Evolutionary conservation across 2,888 invertebrate genomes (phyloP).

Genomic region (Chrysolina oricalcia): DNA sequence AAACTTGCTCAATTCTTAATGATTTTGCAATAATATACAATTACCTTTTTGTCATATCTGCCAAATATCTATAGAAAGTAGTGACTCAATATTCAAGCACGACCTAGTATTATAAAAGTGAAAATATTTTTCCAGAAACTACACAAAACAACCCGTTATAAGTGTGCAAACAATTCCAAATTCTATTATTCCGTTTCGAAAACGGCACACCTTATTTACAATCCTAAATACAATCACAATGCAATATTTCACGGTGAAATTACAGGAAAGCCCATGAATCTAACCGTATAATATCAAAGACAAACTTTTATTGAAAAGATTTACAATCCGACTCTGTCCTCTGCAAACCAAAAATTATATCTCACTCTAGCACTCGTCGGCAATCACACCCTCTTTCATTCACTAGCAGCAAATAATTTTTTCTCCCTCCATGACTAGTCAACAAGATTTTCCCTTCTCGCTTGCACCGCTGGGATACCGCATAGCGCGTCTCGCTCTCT

Average conservation of each 20-base stretch:
- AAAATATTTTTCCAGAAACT: conserved; percentile 33
- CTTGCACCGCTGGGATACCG: conserved; percentile 37
- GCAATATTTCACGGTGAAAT: conserved; percentile 46
- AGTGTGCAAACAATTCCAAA: conserved; percentile 42
- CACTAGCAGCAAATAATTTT: conserved; percentile 67
- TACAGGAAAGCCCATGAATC: conserved; percentile 41
- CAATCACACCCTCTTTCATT: conserved; percentile 64
- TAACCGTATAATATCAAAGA: conserved; percentile 40
- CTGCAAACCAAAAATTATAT: conserved; percentile 51
- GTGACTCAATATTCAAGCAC: neutral
- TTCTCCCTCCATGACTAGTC: conserved; percentile 65
- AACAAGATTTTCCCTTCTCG: conserved; percentile 60
- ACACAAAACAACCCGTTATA: conserved; percentile 36
- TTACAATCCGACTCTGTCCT: conserved; percentile 61
- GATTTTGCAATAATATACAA: no score
- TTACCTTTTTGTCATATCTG: no score
- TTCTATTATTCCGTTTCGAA: conserved; percentile 37
- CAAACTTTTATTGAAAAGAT: conserved; percentile 45
- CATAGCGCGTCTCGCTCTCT: conserved; percentile 53
- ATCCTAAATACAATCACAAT: conserved; percentile 41
- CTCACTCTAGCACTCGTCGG: conserved; percentile 60
- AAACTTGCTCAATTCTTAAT: no score
- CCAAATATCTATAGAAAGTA: no score
- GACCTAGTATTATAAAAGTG: conserved; percentile 28
- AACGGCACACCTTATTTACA: conserved; percentile 41